phyloP scores from a whole-genome alignment of 2,888 invertebrate genomes.

The Pollenia angustigena region DNA sequence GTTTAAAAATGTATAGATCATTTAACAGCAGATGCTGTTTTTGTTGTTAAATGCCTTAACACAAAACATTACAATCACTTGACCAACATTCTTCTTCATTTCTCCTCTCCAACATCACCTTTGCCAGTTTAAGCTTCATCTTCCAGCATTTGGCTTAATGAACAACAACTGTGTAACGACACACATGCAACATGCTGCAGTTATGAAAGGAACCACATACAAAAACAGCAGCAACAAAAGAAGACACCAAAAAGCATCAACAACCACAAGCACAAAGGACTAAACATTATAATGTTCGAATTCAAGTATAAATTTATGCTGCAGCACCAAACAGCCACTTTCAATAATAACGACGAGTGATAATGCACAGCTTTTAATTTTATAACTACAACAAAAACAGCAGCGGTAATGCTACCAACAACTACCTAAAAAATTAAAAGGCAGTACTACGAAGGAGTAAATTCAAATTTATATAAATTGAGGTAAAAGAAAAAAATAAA shows the following conservation, averaged over 20 bases:
- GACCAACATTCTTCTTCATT: slow-evolving; percentile 65
- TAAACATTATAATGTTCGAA: slow-evolving; percentile 63
- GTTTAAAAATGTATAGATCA: slow-evolving; percentile 71
- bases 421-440: slow-evolving; percentile 10
- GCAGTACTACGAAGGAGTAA: slow-evolving; percentile 13
- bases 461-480: no score
- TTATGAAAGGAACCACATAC: slow-evolving; percentile 62
- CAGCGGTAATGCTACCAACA: slow-evolving; percentile 14
- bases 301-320: slow-evolving; percentile 69
- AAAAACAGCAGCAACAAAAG: slow-evolving; percentile 24
- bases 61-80: slow-evolving; percentile 68
- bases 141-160: slow-evolving; percentile 44
- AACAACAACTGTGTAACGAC: slow-evolving; percentile 56
- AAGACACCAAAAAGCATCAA: background rate
- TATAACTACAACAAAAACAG: slow-evolving; percentile 52
- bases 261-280: slow-evolving; percentile 21
- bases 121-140: background rate
- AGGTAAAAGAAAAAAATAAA: no score
- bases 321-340: slow-evolving; percentile 45
- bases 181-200: slow-evolving; percentile 58
- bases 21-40: slow-evolving; percentile 70
- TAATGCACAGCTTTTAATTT: slow-evolving; percentile 63
- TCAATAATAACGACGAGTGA: slow-evolving; percentile 71
- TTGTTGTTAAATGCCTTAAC: slow-evolving; percentile 71
- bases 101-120: background rate